Conservation (phyloP, 1,140 invertebrate species). For the Rhizoglyphus robini region DNA sequence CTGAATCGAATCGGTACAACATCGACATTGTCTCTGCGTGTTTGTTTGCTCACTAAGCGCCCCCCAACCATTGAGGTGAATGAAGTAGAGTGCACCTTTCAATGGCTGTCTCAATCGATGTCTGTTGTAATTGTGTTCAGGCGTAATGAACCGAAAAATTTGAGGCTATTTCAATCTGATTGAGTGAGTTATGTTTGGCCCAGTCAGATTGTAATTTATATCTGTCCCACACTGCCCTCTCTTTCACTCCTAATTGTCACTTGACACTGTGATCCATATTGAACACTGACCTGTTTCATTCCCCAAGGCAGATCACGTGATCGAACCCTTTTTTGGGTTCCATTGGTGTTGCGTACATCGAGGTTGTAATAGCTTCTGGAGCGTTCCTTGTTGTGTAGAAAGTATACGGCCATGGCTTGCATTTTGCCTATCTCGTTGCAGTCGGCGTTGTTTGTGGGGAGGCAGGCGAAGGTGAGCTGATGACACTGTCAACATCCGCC, state of each 20-base stretch:
- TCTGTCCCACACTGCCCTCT: too few relatives aligned
- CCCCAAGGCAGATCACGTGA: constrained; percentile 14
- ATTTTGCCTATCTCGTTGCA: constrained; percentile 11
- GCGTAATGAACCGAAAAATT: background rate
- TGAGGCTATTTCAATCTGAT: background rate
- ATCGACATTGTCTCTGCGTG: too few relatives aligned
- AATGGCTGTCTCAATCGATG: background rate
- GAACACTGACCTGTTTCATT: constrained; percentile 21
- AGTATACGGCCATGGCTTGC: constrained; percentile 11
- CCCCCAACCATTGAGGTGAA: background rate
- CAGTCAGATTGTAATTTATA: too few relatives aligned
- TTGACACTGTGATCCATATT: too few relatives aligned
- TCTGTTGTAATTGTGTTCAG: background rate
- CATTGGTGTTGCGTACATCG: constrained; percentile 11
- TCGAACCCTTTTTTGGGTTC: constrained; percentile 6
- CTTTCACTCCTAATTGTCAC: too few relatives aligned
- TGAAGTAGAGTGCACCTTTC: background rate
- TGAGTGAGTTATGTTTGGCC: too few relatives aligned
- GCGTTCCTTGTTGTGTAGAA: constrained; percentile 13
- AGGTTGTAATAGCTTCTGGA: constrained; percentile 12
- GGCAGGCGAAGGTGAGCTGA: background rate
- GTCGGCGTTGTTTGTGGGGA: background rate
- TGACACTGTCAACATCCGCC: background rate
- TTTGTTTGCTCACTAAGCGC: too few relatives aligned
- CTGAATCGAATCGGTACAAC: too few relatives aligned